These are phyloP conservation scores for Megamerina dolium DNA, from an alignment of 2,888 invertebrate species.

Conservation along the genomic window DNA sequence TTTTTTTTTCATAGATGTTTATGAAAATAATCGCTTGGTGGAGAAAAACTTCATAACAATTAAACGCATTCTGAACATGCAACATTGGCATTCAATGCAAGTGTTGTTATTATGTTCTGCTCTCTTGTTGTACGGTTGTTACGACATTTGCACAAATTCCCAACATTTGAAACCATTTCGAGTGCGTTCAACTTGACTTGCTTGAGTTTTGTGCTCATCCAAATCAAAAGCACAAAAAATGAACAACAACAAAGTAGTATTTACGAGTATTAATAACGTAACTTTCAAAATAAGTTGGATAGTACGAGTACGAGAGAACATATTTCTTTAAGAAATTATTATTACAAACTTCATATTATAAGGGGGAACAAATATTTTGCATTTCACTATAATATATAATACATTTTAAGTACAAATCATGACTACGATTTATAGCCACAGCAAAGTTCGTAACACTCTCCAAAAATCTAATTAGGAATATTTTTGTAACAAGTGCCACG, in stretches of 20 bases:
- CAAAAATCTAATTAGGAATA: constrained; percentile 4
- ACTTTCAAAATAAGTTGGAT: too few relatives aligned
- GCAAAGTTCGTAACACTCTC: constrained; percentile 5
- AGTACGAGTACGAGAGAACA: too few relatives aligned
- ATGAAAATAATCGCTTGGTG: too few relatives aligned
- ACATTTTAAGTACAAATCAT: too few relatives aligned
- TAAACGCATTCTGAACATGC: constrained; percentile 26
- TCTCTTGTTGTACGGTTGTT: constrained; percentile 37
- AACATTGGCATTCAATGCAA: constrained; percentile 10
- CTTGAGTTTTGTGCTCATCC: neutral
- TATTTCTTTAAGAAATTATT: constrained; percentile 34
- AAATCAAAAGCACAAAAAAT: neutral
- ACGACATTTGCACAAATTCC: constrained; percentile 30
- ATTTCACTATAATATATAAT: too few relatives aligned
- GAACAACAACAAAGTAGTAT: neutral
- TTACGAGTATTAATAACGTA: too few relatives aligned
- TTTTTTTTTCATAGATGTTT: too few relatives aligned
- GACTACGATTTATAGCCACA: too few relatives aligned
- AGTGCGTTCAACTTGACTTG: constrained; percentile 35
- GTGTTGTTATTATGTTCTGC: constrained; percentile 21
- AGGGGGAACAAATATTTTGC: too few relatives aligned
- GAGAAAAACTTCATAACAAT: constrained; percentile 13
- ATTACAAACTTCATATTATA: constrained; percentile 41
- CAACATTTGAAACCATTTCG: constrained; percentile 26
- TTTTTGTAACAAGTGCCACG: constrained; percentile 8